These are phyloP conservation scores for human (Homo sapiens) DNA, from an alignment of 2,113 vertebrate species.

Conservation along the genomic window GRCh38 chr1:174806001-174806500, in stretches of 20 bases:
- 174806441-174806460: not conserved
- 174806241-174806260: not conserved
- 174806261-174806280: slow-evolving; percentile 30
- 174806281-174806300: not conserved
- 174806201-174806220: not conserved
- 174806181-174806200: not conserved
- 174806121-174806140: not conserved
- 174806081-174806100: not conserved
- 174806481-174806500: not conserved
- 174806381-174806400: not conserved
- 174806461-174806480: not conserved
- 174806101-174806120: not conserved
- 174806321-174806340: not conserved
- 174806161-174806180: not conserved
- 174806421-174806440: not conserved
- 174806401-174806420: not conserved
- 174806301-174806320: not conserved
- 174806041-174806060: not conserved
- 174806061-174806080: not conserved
- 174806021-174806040: not conserved
- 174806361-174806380: not conserved
- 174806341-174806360: not conserved
- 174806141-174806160: not conserved
- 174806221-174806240: not conserved
- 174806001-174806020: not conserved